A percentile compares a stretch with the other conserved stretches of the same genome.
These are phyloP conservation scores for Drosophila sp. DNA, from an alignment of 1,140 invertebrate species.

Conservation along the genomic window DNA sequence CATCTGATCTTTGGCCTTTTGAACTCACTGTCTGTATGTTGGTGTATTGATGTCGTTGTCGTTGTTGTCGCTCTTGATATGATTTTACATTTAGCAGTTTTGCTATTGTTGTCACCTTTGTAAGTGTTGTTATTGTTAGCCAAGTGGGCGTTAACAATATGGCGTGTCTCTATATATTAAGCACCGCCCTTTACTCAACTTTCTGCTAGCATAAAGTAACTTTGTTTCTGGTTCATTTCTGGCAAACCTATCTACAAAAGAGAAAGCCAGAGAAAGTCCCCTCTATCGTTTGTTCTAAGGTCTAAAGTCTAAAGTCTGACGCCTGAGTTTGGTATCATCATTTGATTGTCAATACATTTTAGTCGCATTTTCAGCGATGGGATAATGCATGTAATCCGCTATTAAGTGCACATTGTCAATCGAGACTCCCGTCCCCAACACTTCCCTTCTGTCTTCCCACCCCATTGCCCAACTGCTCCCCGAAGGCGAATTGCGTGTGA, in stretches of 20 bases:
- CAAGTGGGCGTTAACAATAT: conserved; percentile 26
- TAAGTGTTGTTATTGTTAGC: conserved; percentile 29
- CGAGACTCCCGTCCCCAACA: conserved; percentile 18
- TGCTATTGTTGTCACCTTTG: conserved; percentile 34
- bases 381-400: conserved; percentile 85
- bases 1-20: conserved; percentile 42
- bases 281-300: conserved; percentile 20
- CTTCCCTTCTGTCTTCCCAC: not conserved
- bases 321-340: conserved; percentile 64
- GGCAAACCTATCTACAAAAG: conserved; percentile 17
- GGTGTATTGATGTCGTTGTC: conserved; percentile 16
- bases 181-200: not conserved
- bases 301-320: conserved; percentile 38
- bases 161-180: not conserved
- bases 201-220: conserved; percentile 29
- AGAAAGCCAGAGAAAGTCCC: conserved; percentile 7
- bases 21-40: not conserved
- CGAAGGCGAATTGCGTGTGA: conserved; percentile 63
- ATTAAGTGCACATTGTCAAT: conserved; percentile 84
- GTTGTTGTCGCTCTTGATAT: conserved; percentile 6
- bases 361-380: conserved; percentile 73
- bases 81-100: conserved; percentile 28
- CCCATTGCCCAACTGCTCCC: not conserved
- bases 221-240: conserved; percentile 50
- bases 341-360: conserved; percentile 83